Evolutionary conservation across 1,140 invertebrate species (phyloP).

Genomic region (Yoshiicerus persimilis): DNA sequence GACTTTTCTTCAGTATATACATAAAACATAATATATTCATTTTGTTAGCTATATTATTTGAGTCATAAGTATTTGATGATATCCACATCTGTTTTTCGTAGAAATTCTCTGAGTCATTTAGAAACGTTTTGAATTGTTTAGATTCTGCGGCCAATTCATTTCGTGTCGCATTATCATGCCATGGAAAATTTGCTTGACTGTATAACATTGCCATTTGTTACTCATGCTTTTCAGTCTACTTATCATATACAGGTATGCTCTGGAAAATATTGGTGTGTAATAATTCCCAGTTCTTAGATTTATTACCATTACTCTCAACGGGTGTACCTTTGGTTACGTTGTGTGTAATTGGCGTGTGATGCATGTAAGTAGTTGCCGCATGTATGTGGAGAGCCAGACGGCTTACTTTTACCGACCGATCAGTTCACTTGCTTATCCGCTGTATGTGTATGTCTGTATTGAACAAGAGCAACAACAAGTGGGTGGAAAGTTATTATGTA

Average conservation of each 20-base stretch:
- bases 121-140: not conserved
- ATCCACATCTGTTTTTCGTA: not conserved
- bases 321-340: not conserved
- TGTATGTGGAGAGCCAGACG: not conserved
- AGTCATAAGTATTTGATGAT: not conserved
- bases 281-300: not conserved
- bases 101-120: not conserved
- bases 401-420: not conserved
- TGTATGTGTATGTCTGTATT: not conserved
- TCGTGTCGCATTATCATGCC: not conserved
- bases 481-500: not conserved
- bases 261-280: not conserved
- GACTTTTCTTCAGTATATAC: not conserved
- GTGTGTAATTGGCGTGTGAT: not conserved
- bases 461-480: not conserved
- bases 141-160: not conserved
- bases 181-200: not conserved
- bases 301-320: not conserved
- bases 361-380: no score
- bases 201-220: not conserved
- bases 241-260: not conserved
- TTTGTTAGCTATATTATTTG: not conserved
- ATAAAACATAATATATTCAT: not conserved
- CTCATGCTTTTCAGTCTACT: not conserved
- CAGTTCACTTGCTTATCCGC: not conserved